A percentile compares a stretch with the other conserved stretches of the same genome.
These are phyloP conservation scores for Schlechtendalia chinensis DNA, from an alignment of 1,140 invertebrate genomes.

Conservation along the genomic window DNA sequence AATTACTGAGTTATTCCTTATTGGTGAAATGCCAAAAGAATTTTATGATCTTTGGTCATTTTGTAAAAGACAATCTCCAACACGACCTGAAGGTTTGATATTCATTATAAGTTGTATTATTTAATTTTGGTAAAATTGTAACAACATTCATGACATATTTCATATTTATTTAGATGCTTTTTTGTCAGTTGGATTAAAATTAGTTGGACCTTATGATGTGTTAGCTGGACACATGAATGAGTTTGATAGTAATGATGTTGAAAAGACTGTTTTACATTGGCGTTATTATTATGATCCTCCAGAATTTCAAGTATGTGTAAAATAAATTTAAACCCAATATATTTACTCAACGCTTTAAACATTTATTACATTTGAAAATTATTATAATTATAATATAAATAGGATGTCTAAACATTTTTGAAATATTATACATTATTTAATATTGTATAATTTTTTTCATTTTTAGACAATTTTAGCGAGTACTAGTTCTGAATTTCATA, in stretches of 20 bases:
- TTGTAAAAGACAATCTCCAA: slow-evolving; percentile 65
- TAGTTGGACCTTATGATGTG: slow-evolving; percentile 87
- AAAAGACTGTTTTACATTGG: slow-evolving; percentile 65
- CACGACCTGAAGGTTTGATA: slow-evolving; percentile 60
- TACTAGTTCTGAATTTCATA: slow-evolving; percentile 71
- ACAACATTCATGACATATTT: slow-evolving; percentile 46
- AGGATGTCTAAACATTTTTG: no score
- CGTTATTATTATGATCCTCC: slow-evolving; percentile 92
- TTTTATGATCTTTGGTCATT: slow-evolving; percentile 85
- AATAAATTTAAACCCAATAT: no score
- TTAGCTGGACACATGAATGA: slow-evolving; percentile 66
- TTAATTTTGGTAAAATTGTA: slow-evolving; percentile 43
- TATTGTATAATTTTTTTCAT: slow-evolving; percentile 50
- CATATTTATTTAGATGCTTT: slow-evolving; percentile 62
- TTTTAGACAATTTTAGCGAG: slow-evolving; percentile 70
- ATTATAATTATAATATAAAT: no score
- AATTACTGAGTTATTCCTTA: slow-evolving; percentile 56
- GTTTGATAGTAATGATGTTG: slow-evolving; percentile 42
- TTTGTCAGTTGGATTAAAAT: slow-evolving; percentile 64
- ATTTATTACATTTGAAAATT: no score
- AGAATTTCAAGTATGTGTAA: slow-evolving; percentile 74
- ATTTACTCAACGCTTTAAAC: no score
- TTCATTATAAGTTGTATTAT: slow-evolving; percentile 21
- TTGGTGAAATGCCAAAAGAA: slow-evolving; percentile 84
- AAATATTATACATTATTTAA: slow-evolving; percentile 1